These are phyloP conservation scores for Pionites leucogaster DNA, from an alignment of 2,113 vertebrate species.

Conservation along the genomic window DNA sequence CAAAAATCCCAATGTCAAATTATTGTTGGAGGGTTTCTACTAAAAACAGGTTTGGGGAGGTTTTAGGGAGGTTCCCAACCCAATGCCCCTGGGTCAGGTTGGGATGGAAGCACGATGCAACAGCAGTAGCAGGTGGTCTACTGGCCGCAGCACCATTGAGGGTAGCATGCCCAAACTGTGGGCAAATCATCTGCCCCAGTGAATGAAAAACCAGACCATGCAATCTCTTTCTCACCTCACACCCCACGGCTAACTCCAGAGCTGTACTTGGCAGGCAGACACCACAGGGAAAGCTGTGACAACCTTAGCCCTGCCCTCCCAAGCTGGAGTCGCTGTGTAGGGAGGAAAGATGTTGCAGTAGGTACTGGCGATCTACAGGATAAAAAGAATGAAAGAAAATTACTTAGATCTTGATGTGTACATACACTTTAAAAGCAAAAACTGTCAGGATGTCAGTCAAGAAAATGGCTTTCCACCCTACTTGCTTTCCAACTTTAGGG, in stretches of 20 bases:
- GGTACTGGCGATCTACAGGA: constrained; percentile 89
- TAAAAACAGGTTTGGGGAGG: constrained; percentile 71
- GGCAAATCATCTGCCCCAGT: constrained; percentile 76
- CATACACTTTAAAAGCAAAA: constrained; percentile 81
- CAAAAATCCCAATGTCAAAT: constrained; percentile 37
- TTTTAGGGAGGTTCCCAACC: constrained; percentile 74
- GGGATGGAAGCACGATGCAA: constrained; percentile 61
- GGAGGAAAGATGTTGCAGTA: constrained; percentile 90
- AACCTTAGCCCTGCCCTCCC: constrained; percentile 87
- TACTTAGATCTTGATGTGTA: constrained; percentile 84
- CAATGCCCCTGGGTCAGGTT: constrained; percentile 64
- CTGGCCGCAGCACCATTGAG: constrained; percentile 61
- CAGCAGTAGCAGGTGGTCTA: constrained; percentile 68
- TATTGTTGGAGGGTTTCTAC: constrained; percentile 50
- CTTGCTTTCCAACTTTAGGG: constrained; percentile 60
- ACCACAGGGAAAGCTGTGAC: constrained; percentile 88
- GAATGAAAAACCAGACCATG: constrained; percentile 85
- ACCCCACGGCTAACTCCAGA: constrained; percentile 88
- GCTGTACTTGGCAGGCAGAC: constrained; percentile 89
- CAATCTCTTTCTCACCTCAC: constrained; percentile 90
- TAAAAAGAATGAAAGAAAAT: constrained; percentile 88
- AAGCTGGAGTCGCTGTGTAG: constrained; percentile 90
- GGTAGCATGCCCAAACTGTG: constrained; percentile 73
- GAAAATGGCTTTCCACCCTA: constrained; percentile 71
- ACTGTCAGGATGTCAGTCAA: constrained; percentile 74